Evolutionary conservation across 2,113 vertebrate genomes (phyloP).

Genomic region (Typhlomys cinereus): DNA sequence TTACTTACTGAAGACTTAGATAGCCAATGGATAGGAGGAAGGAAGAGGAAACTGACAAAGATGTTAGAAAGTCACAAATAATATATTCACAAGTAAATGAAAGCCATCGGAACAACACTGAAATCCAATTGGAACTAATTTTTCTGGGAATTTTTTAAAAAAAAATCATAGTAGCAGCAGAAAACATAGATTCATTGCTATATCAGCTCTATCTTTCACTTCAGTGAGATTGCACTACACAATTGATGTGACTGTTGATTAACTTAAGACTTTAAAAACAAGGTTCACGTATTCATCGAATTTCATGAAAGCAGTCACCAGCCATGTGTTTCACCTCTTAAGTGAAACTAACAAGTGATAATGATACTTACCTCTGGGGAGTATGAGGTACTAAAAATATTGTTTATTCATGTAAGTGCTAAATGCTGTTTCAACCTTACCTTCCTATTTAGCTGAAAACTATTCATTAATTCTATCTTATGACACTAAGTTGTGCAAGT

Average conservation of each 20-base stretch:
- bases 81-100: neutral
- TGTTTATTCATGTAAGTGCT: conserved; percentile 58
- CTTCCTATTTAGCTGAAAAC: conserved; percentile 34
- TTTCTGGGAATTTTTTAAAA: neutral
- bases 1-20: neutral
- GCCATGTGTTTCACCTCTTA: conserved; percentile 19
- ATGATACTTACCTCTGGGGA: conserved; percentile 25
- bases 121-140: conserved; percentile 8
- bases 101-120: neutral
- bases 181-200: conserved; percentile 14
- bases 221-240: neutral
- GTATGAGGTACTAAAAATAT: conserved; percentile 54
- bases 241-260: conserved; percentile 28
- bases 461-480: conserved; percentile 29
- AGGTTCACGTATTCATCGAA: neutral
- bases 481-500: conserved; percentile 33
- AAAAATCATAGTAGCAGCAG: neutral
- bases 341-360: conserved; percentile 60
- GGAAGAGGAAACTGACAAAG: neutral
- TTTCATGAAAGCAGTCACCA: neutral
- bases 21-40: neutral
- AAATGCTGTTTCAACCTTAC: conserved; percentile 58
- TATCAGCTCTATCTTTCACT: neutral
- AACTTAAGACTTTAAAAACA: conserved; percentile 15
- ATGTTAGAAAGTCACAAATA: neutral